A percentile compares a stretch with the other conserved stretches of the same genome.
These are phyloP conservation scores for Syngnathoides biaculeatus DNA, from an alignment of 2,113 vertebrate genomes.

Conservation along the genomic window DNA sequence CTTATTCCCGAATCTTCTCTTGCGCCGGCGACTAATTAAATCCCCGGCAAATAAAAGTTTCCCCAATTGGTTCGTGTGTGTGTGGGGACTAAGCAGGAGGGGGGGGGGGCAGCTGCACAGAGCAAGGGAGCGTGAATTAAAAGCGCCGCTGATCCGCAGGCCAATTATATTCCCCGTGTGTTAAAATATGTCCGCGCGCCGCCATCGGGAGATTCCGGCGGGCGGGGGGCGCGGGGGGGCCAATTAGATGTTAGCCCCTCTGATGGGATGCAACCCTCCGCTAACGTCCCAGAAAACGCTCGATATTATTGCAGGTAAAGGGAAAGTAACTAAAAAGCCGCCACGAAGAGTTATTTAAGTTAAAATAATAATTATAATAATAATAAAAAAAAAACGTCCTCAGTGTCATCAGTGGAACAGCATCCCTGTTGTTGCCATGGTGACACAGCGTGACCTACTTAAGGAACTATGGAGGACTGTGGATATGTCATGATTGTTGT, in stretches of 20 bases:
- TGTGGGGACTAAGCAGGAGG: conserved; percentile 15
- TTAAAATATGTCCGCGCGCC: conserved; percentile 42
- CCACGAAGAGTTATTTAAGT: not conserved
- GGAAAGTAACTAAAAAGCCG: not conserved
- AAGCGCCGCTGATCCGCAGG: conserved; percentile 42
- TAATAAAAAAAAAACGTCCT: not conserved
- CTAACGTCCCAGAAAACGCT: conserved; percentile 54
- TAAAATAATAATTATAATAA: too few relatives aligned
- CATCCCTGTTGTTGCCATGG: conserved; percentile 6
- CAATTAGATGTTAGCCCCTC: conserved; percentile 54
- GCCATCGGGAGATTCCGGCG: too few relatives aligned
- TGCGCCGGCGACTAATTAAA: conserved; percentile 55
- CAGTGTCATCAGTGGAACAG: not conserved
- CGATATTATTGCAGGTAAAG: conserved; percentile 64
- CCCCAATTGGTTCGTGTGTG: conserved; percentile 17
- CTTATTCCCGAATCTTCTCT: conserved; percentile 24
- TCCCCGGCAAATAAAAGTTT: conserved; percentile 37
- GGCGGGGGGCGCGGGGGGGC: conserved; percentile 15
- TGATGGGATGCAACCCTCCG: conserved; percentile 43
- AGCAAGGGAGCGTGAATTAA: conserved; percentile 37
- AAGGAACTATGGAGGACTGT: not conserved
- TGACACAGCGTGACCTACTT: not conserved
- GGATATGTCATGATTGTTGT: not conserved
- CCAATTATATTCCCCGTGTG: conserved; percentile 62
- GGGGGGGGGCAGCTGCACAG: conserved; percentile 20